These are phyloP conservation scores for Actinia tenebrosa DNA, from an alignment of 64 coral and sea anemone species.

Conservation along the genomic window DNA sequence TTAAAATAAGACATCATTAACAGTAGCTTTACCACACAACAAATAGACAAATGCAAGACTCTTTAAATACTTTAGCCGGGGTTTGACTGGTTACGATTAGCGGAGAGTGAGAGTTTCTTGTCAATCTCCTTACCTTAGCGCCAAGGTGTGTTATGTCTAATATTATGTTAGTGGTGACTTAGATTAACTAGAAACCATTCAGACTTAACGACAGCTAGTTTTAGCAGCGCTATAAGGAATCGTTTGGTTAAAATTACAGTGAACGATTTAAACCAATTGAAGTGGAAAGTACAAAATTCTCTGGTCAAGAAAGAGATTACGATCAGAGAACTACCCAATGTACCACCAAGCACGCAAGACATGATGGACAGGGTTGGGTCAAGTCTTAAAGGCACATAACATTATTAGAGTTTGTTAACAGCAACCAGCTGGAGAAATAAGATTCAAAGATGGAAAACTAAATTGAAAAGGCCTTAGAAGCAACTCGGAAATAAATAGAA, in stretches of 20 bases:
- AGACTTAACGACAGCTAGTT: background rate
- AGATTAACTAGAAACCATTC: background rate
- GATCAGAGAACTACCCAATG: background rate
- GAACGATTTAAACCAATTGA: background rate
- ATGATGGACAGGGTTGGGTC: background rate
- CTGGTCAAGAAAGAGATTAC: background rate
- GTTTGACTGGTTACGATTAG: constrained; percentile 10
- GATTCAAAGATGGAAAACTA: background rate
- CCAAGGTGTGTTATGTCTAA: background rate
- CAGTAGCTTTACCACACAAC: constrained; percentile 32
- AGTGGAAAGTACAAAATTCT: background rate
- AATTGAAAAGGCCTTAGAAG: background rate
- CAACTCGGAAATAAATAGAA: constrained; percentile 5
- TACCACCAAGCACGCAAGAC: background rate
- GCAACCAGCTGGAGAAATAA: background rate
- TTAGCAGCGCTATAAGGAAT: background rate
- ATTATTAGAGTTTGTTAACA: constrained; percentile 1
- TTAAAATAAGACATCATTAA: constrained; percentile 7
- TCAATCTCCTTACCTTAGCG: background rate
- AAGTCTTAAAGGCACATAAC: background rate
- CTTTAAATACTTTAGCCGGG: background rate
- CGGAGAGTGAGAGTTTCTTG: background rate
- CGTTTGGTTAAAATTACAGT: background rate
- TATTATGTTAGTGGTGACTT: background rate
- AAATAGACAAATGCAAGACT: background rate